These are phyloP conservation scores for Rhabdornis inornatus DNA, from an alignment of 2,113 vertebrate genomes.

Conservation along the genomic window DNA sequence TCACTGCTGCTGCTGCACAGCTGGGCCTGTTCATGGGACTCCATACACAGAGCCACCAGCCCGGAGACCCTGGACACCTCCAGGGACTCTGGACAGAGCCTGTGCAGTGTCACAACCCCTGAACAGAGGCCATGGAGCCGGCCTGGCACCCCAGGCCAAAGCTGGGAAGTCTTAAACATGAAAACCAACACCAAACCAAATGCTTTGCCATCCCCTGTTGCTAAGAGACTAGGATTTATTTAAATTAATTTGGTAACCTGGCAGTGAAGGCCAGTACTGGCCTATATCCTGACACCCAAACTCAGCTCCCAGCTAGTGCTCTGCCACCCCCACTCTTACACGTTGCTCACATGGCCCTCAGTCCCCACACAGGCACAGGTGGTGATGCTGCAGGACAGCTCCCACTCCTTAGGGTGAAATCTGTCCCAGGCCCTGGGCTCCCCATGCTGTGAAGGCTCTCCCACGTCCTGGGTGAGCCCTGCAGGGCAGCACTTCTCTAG, in stretches of 20 bases:
- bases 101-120: background rate
- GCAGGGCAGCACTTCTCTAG: too few relatives aligned
- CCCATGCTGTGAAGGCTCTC: rapidly evolving
- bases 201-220: rapidly evolving
- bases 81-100: background rate
- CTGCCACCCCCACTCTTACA: background rate
- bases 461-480: rapidly evolving
- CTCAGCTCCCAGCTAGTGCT: rapidly evolving
- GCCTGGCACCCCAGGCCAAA: rapidly evolving
- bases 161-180: background rate
- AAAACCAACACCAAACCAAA: background rate
- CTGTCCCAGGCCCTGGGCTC: rapidly evolving
- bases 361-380: rapidly evolving
- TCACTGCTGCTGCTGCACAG: background rate
- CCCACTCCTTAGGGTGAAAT: rapidly evolving
- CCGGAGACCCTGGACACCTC: rapidly evolving
- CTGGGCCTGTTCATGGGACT: rapidly evolving
- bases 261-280: background rate
- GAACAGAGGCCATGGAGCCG: rapidly evolving
- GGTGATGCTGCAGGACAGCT: background rate
- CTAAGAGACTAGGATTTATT: rapidly evolving
- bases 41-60: background rate
- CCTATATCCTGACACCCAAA: background rate
- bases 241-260: background rate
- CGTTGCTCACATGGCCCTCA: background rate